Conservation (phyloP, 2,797 vertebrate genomes). For the Micropoecilia bifurca region DNA sequence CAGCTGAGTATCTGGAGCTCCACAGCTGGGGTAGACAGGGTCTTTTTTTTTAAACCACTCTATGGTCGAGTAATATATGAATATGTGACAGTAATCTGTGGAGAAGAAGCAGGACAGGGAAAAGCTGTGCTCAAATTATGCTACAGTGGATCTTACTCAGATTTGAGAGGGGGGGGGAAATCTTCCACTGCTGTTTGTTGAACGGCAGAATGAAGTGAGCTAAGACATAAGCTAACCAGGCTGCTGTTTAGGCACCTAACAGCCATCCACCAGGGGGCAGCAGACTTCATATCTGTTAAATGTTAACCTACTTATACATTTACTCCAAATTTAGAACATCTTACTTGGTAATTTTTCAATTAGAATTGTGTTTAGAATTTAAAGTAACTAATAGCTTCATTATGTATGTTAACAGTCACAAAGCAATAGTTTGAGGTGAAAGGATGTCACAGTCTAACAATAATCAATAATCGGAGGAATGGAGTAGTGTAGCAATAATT, state of each 20-base stretch:
- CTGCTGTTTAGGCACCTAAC: neutral
- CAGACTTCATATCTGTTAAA: neutral
- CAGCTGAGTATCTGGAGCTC: constrained; percentile 12
- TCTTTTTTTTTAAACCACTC: neutral
- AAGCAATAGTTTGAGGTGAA: neutral
- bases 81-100: constrained; percentile 23
- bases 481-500: neutral
- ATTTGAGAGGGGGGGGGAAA: neutral
- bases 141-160: constrained; percentile 10
- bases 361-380: neutral
- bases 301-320: neutral
- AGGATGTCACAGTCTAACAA: neutral
- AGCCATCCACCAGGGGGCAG: neutral
- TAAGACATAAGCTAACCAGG: neutral
- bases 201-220: neutral
- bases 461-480: neutral
- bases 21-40: constrained; percentile 14
- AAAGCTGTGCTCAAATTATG: constrained; percentile 30
- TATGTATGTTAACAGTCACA: neutral
- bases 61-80: constrained; percentile 3
- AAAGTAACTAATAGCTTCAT: neutral
- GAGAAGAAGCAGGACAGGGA: constrained; percentile 5
- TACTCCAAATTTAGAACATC: neutral
- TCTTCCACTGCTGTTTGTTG: neutral
- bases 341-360: neutral